Conservation (phyloP, 23 tunicate species). For the Corella eumyota region DNA sequence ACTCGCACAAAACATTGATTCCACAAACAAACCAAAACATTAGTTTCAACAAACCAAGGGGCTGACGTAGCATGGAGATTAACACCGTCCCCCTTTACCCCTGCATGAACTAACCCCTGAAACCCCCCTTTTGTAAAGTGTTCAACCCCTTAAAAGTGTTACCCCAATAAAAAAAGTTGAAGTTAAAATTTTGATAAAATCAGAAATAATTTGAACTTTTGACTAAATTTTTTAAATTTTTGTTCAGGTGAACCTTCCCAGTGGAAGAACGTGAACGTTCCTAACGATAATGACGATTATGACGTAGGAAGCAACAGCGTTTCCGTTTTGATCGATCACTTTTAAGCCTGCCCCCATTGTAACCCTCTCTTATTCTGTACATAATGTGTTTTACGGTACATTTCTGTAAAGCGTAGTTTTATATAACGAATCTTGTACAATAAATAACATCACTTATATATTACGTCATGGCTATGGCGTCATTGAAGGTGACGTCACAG, state of each 20-base stretch:
- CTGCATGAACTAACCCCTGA: background rate
- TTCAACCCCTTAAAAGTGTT: background rate
- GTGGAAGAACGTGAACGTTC: constrained; percentile 67
- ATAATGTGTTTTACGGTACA: background rate
- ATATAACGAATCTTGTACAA: no score
- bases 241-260: constrained; percentile 72
- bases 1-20: no score
- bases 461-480: no score
- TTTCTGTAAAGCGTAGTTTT: no score
- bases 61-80: no score
- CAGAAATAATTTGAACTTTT: background rate
- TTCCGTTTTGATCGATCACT: constrained; percentile 91
- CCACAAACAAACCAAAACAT: no score
- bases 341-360: no score
- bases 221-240: constrained; percentile 2
- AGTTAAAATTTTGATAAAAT: background rate
- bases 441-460: no score
- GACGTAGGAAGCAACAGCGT: constrained; percentile 82
- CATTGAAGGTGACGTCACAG: no score
- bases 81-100: background rate
- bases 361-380: no score
- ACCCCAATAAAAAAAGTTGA: background rate
- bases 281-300: constrained; percentile 35
- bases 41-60: no score
- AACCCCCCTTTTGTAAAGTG: constrained; percentile 3